Evolutionary conservation across 2,888 invertebrate genomes (phyloP).

Genomic region (Apodemia duryi): DNA sequence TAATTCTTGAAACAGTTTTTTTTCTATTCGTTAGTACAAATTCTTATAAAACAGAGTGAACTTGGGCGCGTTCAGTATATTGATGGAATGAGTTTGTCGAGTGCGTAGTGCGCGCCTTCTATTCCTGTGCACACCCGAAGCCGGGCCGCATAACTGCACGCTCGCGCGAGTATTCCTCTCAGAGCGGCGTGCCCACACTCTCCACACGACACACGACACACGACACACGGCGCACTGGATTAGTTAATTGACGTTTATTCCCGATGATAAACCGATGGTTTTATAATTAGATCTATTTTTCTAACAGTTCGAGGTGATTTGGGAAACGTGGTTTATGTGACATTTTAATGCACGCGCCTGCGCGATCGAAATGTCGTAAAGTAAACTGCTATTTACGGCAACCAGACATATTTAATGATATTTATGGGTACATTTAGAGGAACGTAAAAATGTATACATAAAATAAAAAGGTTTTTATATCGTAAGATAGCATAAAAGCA

Average conservation of each 20-base stretch:
- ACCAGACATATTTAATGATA: neutral
- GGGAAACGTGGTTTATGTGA: slow-evolving; percentile 2
- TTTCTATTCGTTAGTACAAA: neutral
- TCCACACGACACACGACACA: neutral
- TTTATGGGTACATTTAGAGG: neutral
- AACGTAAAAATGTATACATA: neutral
- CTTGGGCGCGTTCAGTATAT: neutral
- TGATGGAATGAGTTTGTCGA: neutral
- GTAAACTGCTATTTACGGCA: neutral
- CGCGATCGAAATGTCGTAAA: slow-evolving; percentile 2
- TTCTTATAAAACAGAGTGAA: neutral
- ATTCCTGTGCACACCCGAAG: neutral
- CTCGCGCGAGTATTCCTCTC: neutral
- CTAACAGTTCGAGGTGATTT: neutral
- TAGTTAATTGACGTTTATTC: neutral
- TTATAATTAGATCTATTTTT: slow-evolving; percentile 1
- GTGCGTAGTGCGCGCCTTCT: neutral
- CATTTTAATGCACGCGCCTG: neutral
- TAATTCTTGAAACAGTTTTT: no score
- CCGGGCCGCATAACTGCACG: neutral
- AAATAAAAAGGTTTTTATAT: no score
- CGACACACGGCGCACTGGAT: neutral
- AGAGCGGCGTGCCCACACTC: neutral
- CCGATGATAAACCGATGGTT: neutral
- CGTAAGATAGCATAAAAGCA: no score